phyloP scores from a whole-genome alignment of 2,888 invertebrate species.

The Mimumesa dahlbomi region DNA sequence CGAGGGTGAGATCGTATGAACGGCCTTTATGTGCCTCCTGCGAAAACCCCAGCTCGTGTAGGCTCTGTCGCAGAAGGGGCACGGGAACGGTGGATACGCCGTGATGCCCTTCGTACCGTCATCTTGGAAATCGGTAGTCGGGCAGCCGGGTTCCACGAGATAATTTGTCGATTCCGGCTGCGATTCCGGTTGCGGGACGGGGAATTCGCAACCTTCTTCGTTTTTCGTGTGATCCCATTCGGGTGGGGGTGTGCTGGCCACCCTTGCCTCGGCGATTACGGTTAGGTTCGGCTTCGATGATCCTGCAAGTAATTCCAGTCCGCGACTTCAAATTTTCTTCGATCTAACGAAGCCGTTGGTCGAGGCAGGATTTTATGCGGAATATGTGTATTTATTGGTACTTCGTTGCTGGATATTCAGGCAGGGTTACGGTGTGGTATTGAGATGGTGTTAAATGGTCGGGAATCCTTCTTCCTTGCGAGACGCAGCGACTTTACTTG shows the following conservation, averaged over 20 bases:
- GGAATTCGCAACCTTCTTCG: no score
- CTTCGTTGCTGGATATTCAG: no score
- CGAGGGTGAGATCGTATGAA: slow-evolving; percentile 81
- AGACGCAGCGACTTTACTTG: no score
- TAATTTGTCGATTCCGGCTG: slow-evolving; percentile 34
- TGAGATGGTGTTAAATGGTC: no score
- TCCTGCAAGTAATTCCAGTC: slow-evolving; percentile 66
- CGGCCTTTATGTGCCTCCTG: slow-evolving; percentile 84
- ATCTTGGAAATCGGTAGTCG: slow-evolving; percentile 47
- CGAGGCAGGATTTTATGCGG: background rate
- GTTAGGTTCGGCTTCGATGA: slow-evolving; percentile 64
- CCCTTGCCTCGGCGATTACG: slow-evolving; percentile 68
- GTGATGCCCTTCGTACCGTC: slow-evolving; percentile 48
- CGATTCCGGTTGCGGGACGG: slow-evolving; percentile 46
- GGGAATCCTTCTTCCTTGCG: no score
- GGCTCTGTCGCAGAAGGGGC: slow-evolving; percentile 84
- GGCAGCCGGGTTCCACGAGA: slow-evolving; percentile 35
- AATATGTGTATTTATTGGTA: no score
- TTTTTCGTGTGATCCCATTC: slow-evolving; percentile 4
- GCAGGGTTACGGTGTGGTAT: no score
- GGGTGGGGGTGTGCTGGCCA: slow-evolving; percentile 49
- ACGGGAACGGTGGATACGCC: slow-evolving; percentile 82
- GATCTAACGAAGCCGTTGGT: background rate
- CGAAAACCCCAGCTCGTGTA: slow-evolving; percentile 86
- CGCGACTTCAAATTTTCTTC: slow-evolving; percentile 42